Evolutionary conservation across 2,113 vertebrate genomes (phyloP), one percentile per base, ranked within the genome.

Genomic region (Dryoscopus gambensis): DNA sequence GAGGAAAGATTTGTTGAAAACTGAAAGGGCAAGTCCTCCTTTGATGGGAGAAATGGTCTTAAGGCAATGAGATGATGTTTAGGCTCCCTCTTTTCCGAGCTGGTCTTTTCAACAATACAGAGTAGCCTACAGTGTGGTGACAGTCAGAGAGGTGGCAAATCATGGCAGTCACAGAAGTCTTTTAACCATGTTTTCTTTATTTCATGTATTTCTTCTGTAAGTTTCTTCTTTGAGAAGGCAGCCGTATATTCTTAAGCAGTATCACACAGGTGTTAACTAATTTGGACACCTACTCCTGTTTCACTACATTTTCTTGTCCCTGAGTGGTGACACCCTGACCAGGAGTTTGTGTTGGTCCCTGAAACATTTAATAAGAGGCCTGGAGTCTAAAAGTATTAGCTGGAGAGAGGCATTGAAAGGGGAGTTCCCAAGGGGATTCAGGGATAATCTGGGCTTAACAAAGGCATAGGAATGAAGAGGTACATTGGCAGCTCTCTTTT

Each of bases 371-470:
- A 89, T 81, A 69, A 92, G 90, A 92, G 56, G 9, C 56, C 52
- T 65, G 39, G 11, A 88, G 71, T 42, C 47, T 93, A 56, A 84
- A 93, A 90, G 79, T 59, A 87, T 95, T 97, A 95, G 35, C 68
- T 90, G 86, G 60, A 86, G 73, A 87, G 77, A 96, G 68, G 37
- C 89, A 84, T 37, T 67, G 75, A 92, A 95, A 91, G 39, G 40
- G 56, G 83, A 95, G 96, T 97, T 97, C 39, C 44, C 86, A 78
- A 71, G 87, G 49, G 76, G 89, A 96, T 95, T 92, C 88, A 35
- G 52, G 52, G 89, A 95, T 97, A 93, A 96, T 95, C 94, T 31
- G 35, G 83, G 93, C 6, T 97, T 96, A 93, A 77, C 25, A 42
- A 91, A 89, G 71, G 88, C 16, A 3, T 70, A 90, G 68, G 67